Evolutionary conservation across 64 coral and sea anemone genomes (phyloP).

Genomic region (Catalaphyllia jardinei): DNA sequence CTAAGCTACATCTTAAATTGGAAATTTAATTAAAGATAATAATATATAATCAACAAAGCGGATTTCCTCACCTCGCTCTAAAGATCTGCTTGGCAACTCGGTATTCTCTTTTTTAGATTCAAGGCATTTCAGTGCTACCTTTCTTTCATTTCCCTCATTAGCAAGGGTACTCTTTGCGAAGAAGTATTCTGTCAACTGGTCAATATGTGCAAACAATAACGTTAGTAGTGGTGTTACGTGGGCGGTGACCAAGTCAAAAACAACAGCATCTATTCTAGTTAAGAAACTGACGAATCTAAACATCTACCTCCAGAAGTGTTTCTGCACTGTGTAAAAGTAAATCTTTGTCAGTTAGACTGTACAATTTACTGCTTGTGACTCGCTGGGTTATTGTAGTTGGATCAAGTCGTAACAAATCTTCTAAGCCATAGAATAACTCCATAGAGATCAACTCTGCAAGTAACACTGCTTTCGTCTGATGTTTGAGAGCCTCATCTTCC

Average conservation of each 20-base stretch:
- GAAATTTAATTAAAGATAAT: neutral
- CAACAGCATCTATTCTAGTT: too few relatives aligned
- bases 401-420: slow-evolving; percentile 61
- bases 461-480: slow-evolving; percentile 91
- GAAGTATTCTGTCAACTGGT: slow-evolving; percentile 79
- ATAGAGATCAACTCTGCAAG: slow-evolving; percentile 81
- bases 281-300: too few relatives aligned
- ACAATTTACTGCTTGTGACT: slow-evolving; percentile 50
- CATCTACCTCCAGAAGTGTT: slow-evolving; percentile 76
- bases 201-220: neutral
- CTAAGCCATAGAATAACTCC: slow-evolving; percentile 88
- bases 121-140: neutral
- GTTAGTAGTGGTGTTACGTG: neutral
- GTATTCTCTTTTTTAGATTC: neutral
- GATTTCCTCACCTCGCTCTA: neutral
- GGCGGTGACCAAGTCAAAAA: neutral
- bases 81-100: neutral
- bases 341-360: slow-evolving; percentile 67
- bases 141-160: neutral
- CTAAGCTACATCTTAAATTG: too few relatives aligned
- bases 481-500: slow-evolving; percentile 59
- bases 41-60: neutral
- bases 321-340: slow-evolving; percentile 85
- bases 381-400: neutral
- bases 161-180: slow-evolving; percentile 55